These are phyloP conservation scores for Amia ocellicauda DNA, from an alignment of 2,113 vertebrate genomes.

Conservation along the genomic window DNA sequence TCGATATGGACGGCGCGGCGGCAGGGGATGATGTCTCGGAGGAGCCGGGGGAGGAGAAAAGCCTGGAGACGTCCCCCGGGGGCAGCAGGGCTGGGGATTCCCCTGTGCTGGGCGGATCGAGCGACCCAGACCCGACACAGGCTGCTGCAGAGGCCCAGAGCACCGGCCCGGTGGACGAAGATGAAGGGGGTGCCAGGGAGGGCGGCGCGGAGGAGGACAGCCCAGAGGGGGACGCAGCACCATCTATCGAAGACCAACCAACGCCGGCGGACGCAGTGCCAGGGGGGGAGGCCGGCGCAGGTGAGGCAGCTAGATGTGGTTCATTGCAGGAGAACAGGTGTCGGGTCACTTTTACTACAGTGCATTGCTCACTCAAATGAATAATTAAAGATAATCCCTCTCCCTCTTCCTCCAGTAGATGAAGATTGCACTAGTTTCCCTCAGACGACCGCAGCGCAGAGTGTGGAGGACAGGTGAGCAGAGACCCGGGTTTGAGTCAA, in stretches of 20 bases:
- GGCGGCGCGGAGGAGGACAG: background rate
- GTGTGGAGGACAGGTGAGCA: too few relatives aligned
- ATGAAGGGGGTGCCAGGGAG: background rate
- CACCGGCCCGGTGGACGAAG: background rate
- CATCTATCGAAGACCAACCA: background rate
- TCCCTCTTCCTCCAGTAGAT: too few relatives aligned
- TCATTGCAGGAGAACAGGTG: too few relatives aligned
- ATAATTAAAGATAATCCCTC: too few relatives aligned
- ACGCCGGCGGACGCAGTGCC: background rate
- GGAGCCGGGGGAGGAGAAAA: background rate
- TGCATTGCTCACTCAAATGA: too few relatives aligned
- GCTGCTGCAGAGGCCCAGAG: background rate
- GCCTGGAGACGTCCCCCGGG: background rate
- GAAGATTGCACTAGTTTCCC: too few relatives aligned
- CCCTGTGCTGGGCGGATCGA: rapidly evolving
- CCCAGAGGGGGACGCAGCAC: background rate
- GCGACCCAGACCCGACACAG: background rate
- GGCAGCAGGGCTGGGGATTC: too few relatives aligned
- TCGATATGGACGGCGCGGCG: background rate
- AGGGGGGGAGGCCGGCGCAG: background rate
- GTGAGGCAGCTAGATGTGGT: too few relatives aligned
- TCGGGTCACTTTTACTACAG: too few relatives aligned
- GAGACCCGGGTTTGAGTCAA: too few relatives aligned
- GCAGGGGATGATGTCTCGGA: background rate
- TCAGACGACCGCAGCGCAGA: too few relatives aligned